Base-by-base conservation (phyloP, 1,140 invertebrate species). In the Aphelenchoides avenae region DNA sequence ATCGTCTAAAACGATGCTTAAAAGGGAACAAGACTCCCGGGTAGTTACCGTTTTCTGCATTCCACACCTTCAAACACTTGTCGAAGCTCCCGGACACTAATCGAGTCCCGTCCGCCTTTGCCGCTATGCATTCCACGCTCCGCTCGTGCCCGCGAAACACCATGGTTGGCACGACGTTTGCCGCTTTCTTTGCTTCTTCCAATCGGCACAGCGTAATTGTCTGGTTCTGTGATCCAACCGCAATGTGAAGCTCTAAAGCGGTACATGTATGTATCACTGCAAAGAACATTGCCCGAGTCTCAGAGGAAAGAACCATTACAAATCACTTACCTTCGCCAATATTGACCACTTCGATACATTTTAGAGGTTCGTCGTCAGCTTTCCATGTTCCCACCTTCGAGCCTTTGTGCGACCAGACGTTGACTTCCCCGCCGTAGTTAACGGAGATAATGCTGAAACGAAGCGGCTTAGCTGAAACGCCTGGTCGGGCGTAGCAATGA, bases 21-120 rank as follows among this genome's bases (percentile, higher is more conserved):
- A 36, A 2, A 47, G 69, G 11, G 9, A 11, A 24, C 5, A 52
- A 18, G 31, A 31, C 5, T 20, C 30, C 18, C 20, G 24, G 24
- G 13, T 4, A 37, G 39, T 20, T 18, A 71, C 64, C 42, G 30
- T 20, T 46, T 20, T 68, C 64, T 18, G 66, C 52, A 48, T 73
- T 70, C 73, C 73, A 75, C 20, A 75, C 57, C 57, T 75, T 75
- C 11, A 75, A 22, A 42, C 44, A 61, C 7, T 59, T 42, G 46
- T 75, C 73, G 42, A 77, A 77, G 26, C 57, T 49, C 36, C 73
- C 73, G 11, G 71, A 75, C 24, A 76, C 46, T 6, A 75, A 27
- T 11, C 57, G 34, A 22, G 46, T 58, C 5, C 64, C 67, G 44
- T 76, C 62, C 6, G 50, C 33, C 40, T 64, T 73, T 7, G 63